A percentile compares a stretch with the other conserved stretches of the same genome.
phyloP scores from a whole-genome alignment of 1,140 invertebrate species.

The Atta cephalotes region DNA sequence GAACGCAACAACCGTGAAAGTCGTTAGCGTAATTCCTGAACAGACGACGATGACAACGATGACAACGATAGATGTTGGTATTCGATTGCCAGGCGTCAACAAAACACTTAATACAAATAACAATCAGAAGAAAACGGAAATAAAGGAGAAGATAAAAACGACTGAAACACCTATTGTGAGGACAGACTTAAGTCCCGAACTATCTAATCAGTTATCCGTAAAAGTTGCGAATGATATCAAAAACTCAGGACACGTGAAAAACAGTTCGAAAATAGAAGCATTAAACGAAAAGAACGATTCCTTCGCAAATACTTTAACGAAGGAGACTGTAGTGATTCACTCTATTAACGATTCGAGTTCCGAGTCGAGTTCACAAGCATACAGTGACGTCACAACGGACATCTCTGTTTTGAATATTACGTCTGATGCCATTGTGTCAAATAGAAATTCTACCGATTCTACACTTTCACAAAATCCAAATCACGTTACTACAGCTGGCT shows the following conservation, averaged over 20 bases:
- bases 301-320: not conserved
- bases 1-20: not conserved
- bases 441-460: not conserved
- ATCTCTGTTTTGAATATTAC: not conserved
- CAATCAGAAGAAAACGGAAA: conserved; percentile 12
- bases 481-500: not conserved
- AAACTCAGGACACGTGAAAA: not conserved
- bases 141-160: conserved; percentile 4
- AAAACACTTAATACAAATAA: not conserved
- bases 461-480: conserved; percentile 3
- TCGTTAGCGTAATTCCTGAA: not conserved
- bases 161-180: conserved; percentile 25
- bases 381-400: not conserved
- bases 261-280: not conserved
- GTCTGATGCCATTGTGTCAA: not conserved
- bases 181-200: not conserved
- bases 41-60: not conserved
- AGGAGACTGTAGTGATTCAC: not conserved
- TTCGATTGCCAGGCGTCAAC: not conserved
- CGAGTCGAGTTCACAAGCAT: not conserved
- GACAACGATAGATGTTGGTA: not conserved
- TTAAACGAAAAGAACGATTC: not conserved
- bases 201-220: not conserved
- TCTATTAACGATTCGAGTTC: not conserved
- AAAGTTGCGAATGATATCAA: not conserved